These are phyloP conservation scores for Prionailurus bengalensis DNA, from an alignment of 2,113 vertebrate species.

Conservation along the genomic window DNA sequence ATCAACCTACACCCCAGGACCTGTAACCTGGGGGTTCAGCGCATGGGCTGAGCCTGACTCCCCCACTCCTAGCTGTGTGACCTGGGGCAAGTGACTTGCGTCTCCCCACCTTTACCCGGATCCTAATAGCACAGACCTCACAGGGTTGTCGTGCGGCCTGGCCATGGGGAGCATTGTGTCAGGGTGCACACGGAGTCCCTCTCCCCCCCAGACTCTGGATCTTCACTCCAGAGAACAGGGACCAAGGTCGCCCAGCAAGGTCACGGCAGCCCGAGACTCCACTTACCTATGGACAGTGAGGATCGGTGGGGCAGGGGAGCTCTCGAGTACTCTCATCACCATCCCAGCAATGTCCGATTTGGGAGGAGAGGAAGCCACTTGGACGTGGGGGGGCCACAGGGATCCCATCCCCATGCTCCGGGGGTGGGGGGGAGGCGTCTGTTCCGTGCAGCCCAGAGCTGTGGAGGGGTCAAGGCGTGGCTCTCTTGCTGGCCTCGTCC, in stretches of 20 bases:
- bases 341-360: not conserved
- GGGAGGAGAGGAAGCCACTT: not conserved
- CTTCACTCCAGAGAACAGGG: not conserved
- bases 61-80: not conserved
- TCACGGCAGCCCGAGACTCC: not conserved
- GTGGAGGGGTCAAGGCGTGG: rapidly evolving
- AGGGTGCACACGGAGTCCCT: rapidly evolving
- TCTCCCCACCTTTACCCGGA: not conserved
- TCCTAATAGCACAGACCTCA: rapidly evolving
- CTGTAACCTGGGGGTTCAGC: too few species aligned
- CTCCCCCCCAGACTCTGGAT: not conserved
- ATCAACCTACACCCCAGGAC: rapidly evolving
- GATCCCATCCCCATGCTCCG: rapidly evolving
- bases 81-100: not conserved
- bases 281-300: rapidly evolving
- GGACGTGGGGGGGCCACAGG: too few species aligned
- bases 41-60: not conserved
- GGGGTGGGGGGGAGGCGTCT: not conserved
- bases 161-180: rapidly evolving
- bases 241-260: not conserved
- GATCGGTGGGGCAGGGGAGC: rapidly evolving
- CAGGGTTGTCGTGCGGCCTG: rapidly evolving
- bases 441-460: not conserved
- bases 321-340: rapidly evolving
- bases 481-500: not conserved